Percentiles rank a stretch among this genome's conserved stretches.
phyloP scores from a whole-genome alignment of 2,888 invertebrate species.

The Blastobasis lacticolella region DNA sequence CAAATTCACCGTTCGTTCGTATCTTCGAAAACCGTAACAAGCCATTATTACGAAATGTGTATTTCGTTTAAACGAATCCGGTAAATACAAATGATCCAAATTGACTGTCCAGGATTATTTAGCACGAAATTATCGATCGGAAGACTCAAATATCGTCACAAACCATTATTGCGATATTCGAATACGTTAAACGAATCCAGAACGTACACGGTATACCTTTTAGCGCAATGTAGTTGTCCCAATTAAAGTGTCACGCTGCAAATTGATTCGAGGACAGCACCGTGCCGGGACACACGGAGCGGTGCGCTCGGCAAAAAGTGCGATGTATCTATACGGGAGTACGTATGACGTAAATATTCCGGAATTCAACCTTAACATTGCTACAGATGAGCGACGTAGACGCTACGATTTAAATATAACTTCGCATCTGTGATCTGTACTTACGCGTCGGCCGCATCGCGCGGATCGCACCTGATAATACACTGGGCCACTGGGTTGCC shows the following conservation, averaged over 20 bases:
- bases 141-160: no score
- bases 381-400: constrained; percentile 50
- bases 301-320: neutral
- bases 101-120: no score
- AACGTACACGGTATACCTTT: no score
- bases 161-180: no score
- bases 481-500: constrained; percentile 37
- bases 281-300: neutral
- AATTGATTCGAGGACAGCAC: neutral
- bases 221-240: no score
- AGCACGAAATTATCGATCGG: no score
- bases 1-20: no score
- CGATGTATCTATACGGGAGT: constrained; percentile 21
- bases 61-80: no score
- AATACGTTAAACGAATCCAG: no score
- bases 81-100: no score
- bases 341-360: constrained; percentile 49
- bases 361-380: constrained; percentile 72
- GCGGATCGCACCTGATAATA: constrained; percentile 16
- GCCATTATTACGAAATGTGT: no score
- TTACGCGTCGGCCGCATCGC: constrained; percentile 13
- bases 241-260: neutral
- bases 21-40: no score
- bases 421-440: constrained; percentile 29
- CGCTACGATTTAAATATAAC: constrained; percentile 64